Conservation (phyloP, 2,888 invertebrate species). For the Phytoseiulus persimilis region DNA sequence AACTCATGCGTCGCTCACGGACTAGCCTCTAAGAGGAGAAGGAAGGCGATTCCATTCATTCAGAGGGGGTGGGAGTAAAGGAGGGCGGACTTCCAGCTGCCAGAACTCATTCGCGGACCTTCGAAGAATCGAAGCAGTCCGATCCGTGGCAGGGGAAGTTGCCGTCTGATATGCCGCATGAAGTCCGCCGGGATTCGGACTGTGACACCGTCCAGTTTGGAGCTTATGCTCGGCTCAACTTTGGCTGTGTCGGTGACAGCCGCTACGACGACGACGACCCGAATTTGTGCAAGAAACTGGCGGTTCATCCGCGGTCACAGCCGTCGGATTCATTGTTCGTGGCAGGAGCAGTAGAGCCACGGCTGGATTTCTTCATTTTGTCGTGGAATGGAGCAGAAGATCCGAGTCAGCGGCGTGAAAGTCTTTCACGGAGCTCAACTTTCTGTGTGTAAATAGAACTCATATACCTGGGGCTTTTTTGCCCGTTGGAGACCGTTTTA, state of each 20-base stretch:
- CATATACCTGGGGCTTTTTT: neutral
- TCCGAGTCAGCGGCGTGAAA: neutral
- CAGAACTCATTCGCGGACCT: neutral
- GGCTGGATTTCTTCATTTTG: neutral
- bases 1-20: too few relatives aligned
- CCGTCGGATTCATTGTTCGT: neutral
- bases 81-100: neutral
- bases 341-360: neutral
- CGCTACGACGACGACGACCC: neutral
- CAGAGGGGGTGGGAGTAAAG: too few relatives aligned
- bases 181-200: neutral
- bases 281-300: neutral
- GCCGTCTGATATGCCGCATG: neutral
- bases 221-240: neutral
- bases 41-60: too few relatives aligned
- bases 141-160: neutral
- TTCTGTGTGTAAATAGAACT: neutral
- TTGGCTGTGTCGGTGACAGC: neutral
- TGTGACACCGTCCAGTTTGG: neutral
- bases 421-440: neutral
- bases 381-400: neutral
- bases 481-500: neutral
- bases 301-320: neutral
- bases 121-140: neutral
- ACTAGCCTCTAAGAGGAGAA: too few relatives aligned